Base-by-base conservation (phyloP, 2,113 vertebrate species). In the Salvelinus alpinus region DNA sequence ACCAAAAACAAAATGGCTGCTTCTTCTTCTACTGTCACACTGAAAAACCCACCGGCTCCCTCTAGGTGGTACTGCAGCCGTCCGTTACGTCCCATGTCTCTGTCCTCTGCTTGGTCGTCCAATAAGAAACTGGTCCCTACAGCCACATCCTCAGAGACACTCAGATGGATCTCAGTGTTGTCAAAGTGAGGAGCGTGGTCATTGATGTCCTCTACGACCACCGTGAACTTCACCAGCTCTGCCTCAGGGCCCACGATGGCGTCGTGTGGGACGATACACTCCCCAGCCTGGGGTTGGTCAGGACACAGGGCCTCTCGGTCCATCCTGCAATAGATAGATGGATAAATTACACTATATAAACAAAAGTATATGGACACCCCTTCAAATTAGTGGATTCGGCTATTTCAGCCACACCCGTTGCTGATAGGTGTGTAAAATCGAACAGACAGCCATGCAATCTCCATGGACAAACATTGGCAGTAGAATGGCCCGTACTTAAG, bases 171-270 rank as follows among this genome's bases (percentile, higher is more conserved):
- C 78, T 88, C 83, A 57, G 29, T 81, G 38, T 82, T 91, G 75
- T 90, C 84, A 85, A 94, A 94, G 83, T 71, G 64, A 44, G 93
- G 94, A 7, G 72, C 65, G 65, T 94, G 94, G 87, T 94, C 94
- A 81, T 94, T 94, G 76, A 94, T 86, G 83, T 95, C 92, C 66
- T 92, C 85, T 70, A 94, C 78, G 67, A 87, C 84, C 74, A 94
- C 78, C 68, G 70, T 78, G 66, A 94, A 89, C 80, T 88, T 86
- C 38, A 93, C 76, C 31, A 92, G 76, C 68, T 93, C 88, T 47
- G 74, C 77, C 12, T 87, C 77, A 78, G 86, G 76, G 48, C 87
- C 87, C 54, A 90, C 88, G 0, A 94, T 25, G 8, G 88, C 91
- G 69, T 83, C 82, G 48, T 86, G 79, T 22, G 77, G 71, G 80